These are phyloP conservation scores for Pangasius djambal DNA, from an alignment of 2,797 vertebrate genomes.

Conservation along the genomic window DNA sequence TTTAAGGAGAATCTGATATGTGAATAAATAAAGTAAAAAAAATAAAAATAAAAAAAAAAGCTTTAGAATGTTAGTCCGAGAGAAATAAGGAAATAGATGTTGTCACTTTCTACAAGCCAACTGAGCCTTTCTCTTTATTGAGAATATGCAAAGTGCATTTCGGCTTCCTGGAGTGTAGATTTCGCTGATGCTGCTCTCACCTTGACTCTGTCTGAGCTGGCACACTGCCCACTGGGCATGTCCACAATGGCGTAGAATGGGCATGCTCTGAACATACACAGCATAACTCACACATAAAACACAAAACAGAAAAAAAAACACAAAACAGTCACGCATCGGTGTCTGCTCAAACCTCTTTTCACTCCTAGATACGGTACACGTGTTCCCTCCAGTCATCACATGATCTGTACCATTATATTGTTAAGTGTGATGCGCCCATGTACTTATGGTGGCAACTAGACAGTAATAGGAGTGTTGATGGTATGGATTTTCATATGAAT, in stretches of 20 bases:
- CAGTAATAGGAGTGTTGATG: background rate
- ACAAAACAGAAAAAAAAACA: background rate
- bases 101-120: background rate
- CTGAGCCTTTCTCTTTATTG: background rate
- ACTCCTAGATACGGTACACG: background rate
- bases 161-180: background rate
- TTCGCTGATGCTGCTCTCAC: constrained; percentile 13
- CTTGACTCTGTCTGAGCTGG: constrained; percentile 9
- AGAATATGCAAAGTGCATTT: background rate
- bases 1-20: background rate
- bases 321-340: background rate
- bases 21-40: background rate
- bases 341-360: background rate
- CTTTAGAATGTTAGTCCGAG: background rate
- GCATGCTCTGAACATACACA: background rate
- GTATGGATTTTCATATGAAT: background rate
- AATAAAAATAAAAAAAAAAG: background rate
- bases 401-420: background rate
- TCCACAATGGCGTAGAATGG: background rate
- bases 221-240: constrained; percentile 16
- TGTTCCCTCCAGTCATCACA: background rate
- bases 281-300: background rate
- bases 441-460: background rate
- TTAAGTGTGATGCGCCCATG: background rate
- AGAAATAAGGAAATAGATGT: background rate